phyloP scores from a whole-genome alignment of 2,888 invertebrate species.

The Drosophila suboccidentalis region DNA sequence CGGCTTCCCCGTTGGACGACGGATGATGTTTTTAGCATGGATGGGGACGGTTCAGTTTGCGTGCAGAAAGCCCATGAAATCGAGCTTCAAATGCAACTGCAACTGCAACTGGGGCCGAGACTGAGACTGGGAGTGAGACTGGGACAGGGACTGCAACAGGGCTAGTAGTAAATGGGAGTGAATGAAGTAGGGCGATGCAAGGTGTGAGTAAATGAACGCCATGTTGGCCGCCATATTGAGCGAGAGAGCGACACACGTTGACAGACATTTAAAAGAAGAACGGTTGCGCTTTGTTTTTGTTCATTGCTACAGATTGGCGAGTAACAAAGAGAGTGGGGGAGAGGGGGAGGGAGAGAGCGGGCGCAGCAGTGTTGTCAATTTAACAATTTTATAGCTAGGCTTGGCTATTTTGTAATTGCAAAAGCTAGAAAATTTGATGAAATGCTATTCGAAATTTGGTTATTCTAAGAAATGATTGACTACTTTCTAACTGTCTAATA shows the following conservation, averaged over 20 bases:
- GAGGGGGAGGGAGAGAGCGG: not conserved
- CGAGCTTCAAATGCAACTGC: slow-evolving; percentile 38
- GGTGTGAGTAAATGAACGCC: slow-evolving; percentile 75
- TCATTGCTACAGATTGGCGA: slow-evolving; percentile 62
- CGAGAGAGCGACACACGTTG: slow-evolving; percentile 56
- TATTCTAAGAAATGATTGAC: not conserved
- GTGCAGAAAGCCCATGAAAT: slow-evolving; percentile 77
- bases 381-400: not conserved
- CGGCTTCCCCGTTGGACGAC: slow-evolving; percentile 55
- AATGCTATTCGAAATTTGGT: too few species aligned
- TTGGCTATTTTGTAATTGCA: not conserved
- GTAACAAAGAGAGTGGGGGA: not conserved
- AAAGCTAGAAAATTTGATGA: too few species aligned
- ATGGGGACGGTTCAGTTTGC: slow-evolving; percentile 56
- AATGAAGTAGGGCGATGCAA: slow-evolving; percentile 50
- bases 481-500: too few species aligned
- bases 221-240: slow-evolving; percentile 83
- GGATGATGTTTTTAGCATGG: not conserved
- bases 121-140: slow-evolving; percentile 25
- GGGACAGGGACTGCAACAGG: slow-evolving; percentile 35
- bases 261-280: slow-evolving; percentile 73
- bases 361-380: not conserved
- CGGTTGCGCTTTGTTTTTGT: slow-evolving; percentile 68
- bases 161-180: slow-evolving; percentile 45
- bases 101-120: slow-evolving; percentile 13